Evolutionary conservation across 2,797 vertebrate species (phyloP).

Genomic region (Nasua narica): DNA sequence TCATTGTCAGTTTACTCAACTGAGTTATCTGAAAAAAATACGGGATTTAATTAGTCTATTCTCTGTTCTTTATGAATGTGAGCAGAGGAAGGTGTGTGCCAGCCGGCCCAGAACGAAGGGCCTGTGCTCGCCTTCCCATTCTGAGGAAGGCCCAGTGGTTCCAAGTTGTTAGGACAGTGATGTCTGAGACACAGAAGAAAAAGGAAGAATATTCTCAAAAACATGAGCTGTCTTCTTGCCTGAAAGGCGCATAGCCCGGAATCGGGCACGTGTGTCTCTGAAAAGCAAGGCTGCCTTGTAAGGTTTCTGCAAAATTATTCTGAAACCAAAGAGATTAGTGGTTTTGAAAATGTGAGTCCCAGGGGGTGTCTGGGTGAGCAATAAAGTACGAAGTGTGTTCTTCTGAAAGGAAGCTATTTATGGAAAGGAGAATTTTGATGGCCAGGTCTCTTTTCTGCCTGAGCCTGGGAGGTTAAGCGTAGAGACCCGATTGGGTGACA

Average conservation of each 20-base stretch:
- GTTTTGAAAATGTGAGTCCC: neutral
- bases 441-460: neutral
- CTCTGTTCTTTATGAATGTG: neutral
- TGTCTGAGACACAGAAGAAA: neutral
- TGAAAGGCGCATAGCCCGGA: neutral
- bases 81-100: neutral
- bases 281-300: neutral
- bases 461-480: neutral
- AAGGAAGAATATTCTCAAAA: neutral
- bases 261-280: neutral
- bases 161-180: neutral
- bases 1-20: neutral
- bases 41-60: neutral
- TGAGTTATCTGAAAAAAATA: neutral
- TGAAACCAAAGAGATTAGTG: neutral
- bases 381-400: neutral
- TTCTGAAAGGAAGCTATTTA: neutral
- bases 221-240: neutral
- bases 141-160: neutral
- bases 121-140: neutral
- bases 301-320: neutral
- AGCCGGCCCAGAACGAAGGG: neutral
- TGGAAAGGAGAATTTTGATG: neutral
- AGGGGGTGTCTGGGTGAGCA: neutral
- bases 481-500: rapidly evolving